Evolutionary conservation across 2,888 invertebrate genomes (phyloP), one percentile per base, ranked within the genome.

Genomic region (Andrena hattorfiana): DNA sequence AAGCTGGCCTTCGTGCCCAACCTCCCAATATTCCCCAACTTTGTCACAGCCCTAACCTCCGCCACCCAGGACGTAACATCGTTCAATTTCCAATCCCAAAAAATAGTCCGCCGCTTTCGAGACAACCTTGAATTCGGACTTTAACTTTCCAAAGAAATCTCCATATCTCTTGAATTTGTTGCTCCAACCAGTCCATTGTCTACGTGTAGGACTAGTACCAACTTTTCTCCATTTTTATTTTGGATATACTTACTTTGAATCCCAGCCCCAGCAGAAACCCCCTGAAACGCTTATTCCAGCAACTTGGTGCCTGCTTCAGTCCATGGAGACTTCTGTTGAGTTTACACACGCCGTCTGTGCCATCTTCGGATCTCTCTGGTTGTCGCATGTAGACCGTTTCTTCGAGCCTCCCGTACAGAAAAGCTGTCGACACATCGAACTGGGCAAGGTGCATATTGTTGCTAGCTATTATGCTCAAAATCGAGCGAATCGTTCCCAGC

Each of bases 401-500:
- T 1, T 70, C 77, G 0, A 83, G 49, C 0, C 62, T 35, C 5
- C 87, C 89, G 60, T 87, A 85, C 20, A 89, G 49, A 60, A 85
- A 89, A 8, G 89, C 87, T 5, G 87, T 85, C 0, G 75, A 77
- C 1, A 89, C 75, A 56, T 88, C 87, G 10, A 87, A 66, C 20
- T 90, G 88, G 26, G 75, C 32, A 3, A 89, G 77, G 8, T 74
- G 13, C 80, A 89, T 74, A 1, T 62, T 74, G 4, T 68, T 49
- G 28, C 74, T 67, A 35, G 77, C 84, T 7, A 85, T 83, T 16
- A 88, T 26, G 0, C 84, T 66, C 10, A 77, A 42, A 20, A 87
- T 26, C 2, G 83, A 28, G 1, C 82, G 66, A 6, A 84, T 48
- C 2, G 82, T 76, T 42, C 70, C 48, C 13, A 79, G 26, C 8